These are phyloP conservation scores for Stomatorhinus ivindoensis DNA, from an alignment of 2,113 vertebrate genomes.

Conservation along the genomic window DNA sequence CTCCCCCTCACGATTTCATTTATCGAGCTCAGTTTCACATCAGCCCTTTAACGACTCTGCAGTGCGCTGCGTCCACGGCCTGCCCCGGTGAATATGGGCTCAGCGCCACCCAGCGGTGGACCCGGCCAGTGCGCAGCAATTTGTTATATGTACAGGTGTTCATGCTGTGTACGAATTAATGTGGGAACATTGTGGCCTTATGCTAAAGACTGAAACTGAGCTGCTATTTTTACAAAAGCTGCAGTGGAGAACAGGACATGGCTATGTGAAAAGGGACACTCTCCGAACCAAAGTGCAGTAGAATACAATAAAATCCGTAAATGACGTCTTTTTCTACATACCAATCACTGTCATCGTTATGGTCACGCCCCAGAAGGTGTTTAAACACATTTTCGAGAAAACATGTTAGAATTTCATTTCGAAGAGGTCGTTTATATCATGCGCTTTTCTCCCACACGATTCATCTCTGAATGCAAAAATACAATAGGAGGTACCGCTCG, in stretches of 20 bases:
- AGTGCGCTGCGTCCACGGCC: background rate
- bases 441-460: background rate
- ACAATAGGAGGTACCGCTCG: background rate
- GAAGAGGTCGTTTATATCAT: background rate
- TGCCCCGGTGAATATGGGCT: background rate
- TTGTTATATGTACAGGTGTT: background rate
- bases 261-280: background rate
- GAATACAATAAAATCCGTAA: background rate
- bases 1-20: slow-evolving; percentile 7
- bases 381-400: background rate
- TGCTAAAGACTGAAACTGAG: background rate
- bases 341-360: background rate
- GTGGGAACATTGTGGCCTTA: background rate
- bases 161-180: background rate
- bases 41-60: background rate
- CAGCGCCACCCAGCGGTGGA: slow-evolving; percentile 17
- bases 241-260: background rate
- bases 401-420: background rate
- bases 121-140: background rate
- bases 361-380: background rate
- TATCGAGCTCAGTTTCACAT: slow-evolving; percentile 10
- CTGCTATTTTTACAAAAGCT: background rate
- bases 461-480: background rate
- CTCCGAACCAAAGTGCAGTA: background rate
- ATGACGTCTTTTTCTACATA: background rate